These are phyloP conservation scores for Cottus gobio DNA, from an alignment of 2,113 vertebrate genomes.

Conservation along the genomic window DNA sequence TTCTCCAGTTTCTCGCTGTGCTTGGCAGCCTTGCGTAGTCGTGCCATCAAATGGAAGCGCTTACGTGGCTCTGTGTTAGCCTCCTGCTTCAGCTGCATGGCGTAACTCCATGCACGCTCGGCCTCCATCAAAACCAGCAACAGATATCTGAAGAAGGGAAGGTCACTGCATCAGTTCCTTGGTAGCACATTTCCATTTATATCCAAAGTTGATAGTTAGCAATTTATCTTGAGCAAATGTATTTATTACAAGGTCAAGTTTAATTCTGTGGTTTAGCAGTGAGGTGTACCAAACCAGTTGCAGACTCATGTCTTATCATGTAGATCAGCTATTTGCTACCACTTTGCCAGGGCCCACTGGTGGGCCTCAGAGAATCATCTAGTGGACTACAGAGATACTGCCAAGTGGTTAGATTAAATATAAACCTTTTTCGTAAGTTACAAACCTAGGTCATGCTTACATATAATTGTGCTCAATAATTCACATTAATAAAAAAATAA, in stretches of 20 bases:
- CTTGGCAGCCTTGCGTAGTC: conserved; percentile 95
- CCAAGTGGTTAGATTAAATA: too few species aligned
- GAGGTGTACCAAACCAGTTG: background rate
- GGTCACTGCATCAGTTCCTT: background rate
- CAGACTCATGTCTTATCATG: background rate
- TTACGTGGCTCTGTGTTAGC: conserved; percentile 98
- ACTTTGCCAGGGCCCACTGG: background rate
- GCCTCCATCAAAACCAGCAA: conserved; percentile 96
- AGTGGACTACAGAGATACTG: background rate
- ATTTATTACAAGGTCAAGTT: background rate
- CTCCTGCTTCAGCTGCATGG: conserved; percentile 99
- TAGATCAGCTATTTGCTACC: background rate
- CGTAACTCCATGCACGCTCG: conserved; percentile 97
- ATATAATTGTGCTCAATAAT: too few species aligned
- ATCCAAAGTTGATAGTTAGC: background rate
- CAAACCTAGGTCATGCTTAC: too few species aligned
- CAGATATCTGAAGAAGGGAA: conserved; percentile 85
- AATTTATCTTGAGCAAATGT: background rate
- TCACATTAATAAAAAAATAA: too few species aligned
- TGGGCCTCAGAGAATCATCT: background rate
- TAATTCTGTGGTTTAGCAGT: background rate
- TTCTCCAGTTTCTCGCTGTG: conserved; percentile 93
- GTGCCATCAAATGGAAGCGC: conserved; percentile 93
- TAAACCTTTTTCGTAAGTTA: too few species aligned
- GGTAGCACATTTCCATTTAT: background rate